Evolutionary conservation across 2,797 vertebrate species (phyloP).

Genomic region (Melanotaenia pygmaea): DNA sequence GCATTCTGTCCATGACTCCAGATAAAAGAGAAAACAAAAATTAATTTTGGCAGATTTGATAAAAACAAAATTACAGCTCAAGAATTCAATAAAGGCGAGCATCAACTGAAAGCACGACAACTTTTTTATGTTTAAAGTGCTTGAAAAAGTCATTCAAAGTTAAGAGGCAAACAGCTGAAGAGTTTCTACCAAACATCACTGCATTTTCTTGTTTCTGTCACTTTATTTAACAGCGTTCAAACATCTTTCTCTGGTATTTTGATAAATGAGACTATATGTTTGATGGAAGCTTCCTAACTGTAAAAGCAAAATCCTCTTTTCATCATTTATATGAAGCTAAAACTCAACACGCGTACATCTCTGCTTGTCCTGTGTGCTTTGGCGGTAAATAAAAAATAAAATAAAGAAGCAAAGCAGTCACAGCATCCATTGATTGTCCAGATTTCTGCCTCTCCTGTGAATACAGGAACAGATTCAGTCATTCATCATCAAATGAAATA

Average conservation of each 20-base stretch:
- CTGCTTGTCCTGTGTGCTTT: slow-evolving; percentile 17
- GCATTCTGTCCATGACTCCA: slow-evolving; percentile 35
- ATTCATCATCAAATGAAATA: background rate
- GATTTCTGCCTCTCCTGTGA: slow-evolving; percentile 12
- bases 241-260: background rate
- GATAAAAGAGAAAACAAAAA: slow-evolving; percentile 21
- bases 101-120: slow-evolving; percentile 31
- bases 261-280: slow-evolving; percentile 20
- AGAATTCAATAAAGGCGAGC: slow-evolving; percentile 30
- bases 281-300: slow-evolving; percentile 19
- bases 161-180: slow-evolving; percentile 17
- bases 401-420: slow-evolving; percentile 39
- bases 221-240: background rate
- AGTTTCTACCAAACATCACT: slow-evolving; percentile 24
- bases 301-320: slow-evolving; percentile 22
- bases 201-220: background rate
- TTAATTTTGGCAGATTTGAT: slow-evolving; percentile 38
- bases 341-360: slow-evolving; percentile 2
- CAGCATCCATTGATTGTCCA: slow-evolving; percentile 25
- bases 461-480: slow-evolving; percentile 1
- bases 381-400: slow-evolving; percentile 21
- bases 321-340: slow-evolving; percentile 21
- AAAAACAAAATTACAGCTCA: slow-evolving; percentile 34
- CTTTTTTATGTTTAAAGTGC: slow-evolving; percentile 71
- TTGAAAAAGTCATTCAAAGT: slow-evolving; percentile 44